These are phyloP conservation scores for Dendrocopos noguchii DNA, from an alignment of 2,113 vertebrate genomes.

Conservation along the genomic window DNA sequence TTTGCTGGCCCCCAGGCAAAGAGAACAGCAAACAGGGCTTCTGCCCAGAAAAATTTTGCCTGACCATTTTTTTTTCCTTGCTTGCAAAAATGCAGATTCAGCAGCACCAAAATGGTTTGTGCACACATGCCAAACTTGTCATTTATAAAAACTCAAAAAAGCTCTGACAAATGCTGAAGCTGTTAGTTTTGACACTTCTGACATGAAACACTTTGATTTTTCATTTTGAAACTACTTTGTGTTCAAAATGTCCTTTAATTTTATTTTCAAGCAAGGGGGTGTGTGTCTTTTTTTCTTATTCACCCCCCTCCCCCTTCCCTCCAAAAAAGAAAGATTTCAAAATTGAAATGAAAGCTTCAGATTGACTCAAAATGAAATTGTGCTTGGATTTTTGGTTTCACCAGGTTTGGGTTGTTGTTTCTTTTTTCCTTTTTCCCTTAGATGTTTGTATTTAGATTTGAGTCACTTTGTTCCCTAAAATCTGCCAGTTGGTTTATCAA, in stretches of 20 bases:
- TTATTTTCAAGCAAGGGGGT: conserved; percentile 66
- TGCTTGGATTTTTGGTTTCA: conserved; percentile 38
- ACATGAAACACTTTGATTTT: conserved; percentile 74
- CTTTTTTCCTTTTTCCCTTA: background rate
- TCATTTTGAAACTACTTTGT: conserved; percentile 72
- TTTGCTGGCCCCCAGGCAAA: background rate
- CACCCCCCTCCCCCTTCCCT: background rate
- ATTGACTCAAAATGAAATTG: conserved; percentile 51
- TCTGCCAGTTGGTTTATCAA: conserved; percentile 40
- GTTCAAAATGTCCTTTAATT: conserved; percentile 74
- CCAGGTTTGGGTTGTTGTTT: background rate
- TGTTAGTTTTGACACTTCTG: conserved; percentile 75
- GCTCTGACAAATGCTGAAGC: conserved; percentile 74
- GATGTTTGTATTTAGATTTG: conserved; percentile 10
- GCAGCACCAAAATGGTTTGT: conserved; percentile 66
- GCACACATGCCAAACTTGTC: conserved; percentile 70
- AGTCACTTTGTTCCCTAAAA: background rate
- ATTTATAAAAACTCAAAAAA: conserved; percentile 73
- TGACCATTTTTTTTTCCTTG: background rate
- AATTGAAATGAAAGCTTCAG: conserved; percentile 48
- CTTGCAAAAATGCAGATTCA: conserved; percentile 68
- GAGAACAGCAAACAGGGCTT: background rate
- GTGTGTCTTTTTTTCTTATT: conserved; percentile 28
- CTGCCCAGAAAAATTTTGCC: background rate
- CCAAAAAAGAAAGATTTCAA: background rate